Base-by-base conservation (phyloP, 2,888 invertebrate species). In the Nemotelus pantherinus region DNA sequence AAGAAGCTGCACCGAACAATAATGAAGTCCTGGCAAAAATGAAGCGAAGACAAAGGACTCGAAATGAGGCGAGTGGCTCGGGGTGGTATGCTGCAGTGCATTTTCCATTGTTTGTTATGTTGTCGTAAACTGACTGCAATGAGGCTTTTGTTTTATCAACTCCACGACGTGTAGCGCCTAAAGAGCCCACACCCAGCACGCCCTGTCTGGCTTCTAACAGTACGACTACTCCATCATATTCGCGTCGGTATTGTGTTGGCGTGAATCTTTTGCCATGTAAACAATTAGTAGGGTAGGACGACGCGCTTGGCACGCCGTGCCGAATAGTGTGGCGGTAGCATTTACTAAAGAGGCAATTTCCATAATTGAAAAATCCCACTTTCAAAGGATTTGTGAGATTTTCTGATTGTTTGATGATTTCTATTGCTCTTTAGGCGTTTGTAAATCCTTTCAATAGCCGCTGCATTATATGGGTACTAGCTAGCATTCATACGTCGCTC, bases 361-460 rank as follows among this genome's bases (percentile, higher is more conserved):
- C 74, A 74, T 74, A 74, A 74, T 74, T 74, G 74, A 74, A 74
- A 74, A 74, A 74, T 74, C 39, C 47, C 74, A 60, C 74, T 74
- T 74, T 74, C 60, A 74, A 74, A 74, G 74, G 74, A 60, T 74
- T 74, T 74, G 63, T 41, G 74, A 74, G 44, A 74, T 74, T 74
- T 74, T 74, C 74, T 74, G 63, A 74, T 74, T 74, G 74, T 74
- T 74, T 74, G 72, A 74, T 60, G 74, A 74, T 74, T 74, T 74
- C 74, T 74, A 74, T 74, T 74, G 74, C 74, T 74, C 74, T 74
- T 74, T 74, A 74, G 74, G 74, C 63, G 60, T 74, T 47, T 74
- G 60, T 48, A 74, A 74, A 41, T 48, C 60, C 41, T 39, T 60
- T 43, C 48, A 74, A 55, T 3, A 60, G 74, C 43, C 60, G 57